Base-by-base conservation (phyloP, 1,140 invertebrate genomes). In the Drosophila dunni region DNA sequence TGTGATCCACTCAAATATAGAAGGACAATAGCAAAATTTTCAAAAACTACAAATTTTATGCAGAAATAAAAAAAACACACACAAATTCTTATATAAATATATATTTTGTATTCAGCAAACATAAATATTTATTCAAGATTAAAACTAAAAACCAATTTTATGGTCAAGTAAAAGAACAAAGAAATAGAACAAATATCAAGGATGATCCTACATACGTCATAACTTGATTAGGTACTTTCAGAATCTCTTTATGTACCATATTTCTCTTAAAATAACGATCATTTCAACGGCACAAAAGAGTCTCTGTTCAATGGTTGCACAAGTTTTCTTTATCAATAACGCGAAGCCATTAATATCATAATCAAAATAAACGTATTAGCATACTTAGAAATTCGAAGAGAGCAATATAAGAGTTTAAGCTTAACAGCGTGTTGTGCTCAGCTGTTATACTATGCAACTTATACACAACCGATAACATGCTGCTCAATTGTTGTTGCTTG, bases 361-460 rank as follows among this genome's bases (percentile, higher is more conserved):
- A 51, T 51, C 48, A 51, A n/a, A 24, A 46, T 13, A 42, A 42
- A 38, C 36, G 36, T 10, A 42, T 42, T 29, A 29, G 24, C 24
- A 29, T 29, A 29, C 24, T 29, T 29, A n/a, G 3, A 40, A 29
- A 15, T 45, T 45, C 62, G 50, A 64, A 64, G 62, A 64, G 62
- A 53, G 40, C 2, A 44, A 29, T 44, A 58, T 42, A 5, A 29
- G 50, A 64, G 50, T 42, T 64, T 51, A 13, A 34, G 34, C 53
- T 56, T 56, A 56, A 56, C 53, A 56, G 53, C 53, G 20, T 40
- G 38, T 17, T 17, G 38, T 5, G 9, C 53, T 40, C 33, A 20
- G 34, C 53, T 56, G 53, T 56, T 56, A 56, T 9, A 8, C 34
- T 8, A 38, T 56, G 34, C 40, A 42, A 34, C 53, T 45, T 60